A percentile compares a stretch with the other conserved stretches of the same genome.
Evolutionary conservation across 2,113 vertebrate species (phyloP).

Genomic region (Petrocephalus microphthalmus): DNA sequence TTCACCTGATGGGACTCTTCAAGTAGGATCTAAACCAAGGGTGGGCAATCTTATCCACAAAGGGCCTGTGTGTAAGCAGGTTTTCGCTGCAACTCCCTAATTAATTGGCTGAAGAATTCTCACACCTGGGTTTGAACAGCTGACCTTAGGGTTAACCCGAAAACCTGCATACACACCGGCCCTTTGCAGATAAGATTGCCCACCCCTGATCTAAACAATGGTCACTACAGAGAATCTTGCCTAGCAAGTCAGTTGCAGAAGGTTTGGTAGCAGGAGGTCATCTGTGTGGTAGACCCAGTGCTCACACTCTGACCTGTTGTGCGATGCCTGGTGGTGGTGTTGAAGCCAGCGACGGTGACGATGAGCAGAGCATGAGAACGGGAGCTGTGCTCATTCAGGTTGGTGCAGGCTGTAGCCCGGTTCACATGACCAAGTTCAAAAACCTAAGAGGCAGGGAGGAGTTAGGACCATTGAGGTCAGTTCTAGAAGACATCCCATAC

Average conservation of each 20-base stretch:
- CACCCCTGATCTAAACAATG: not conserved
- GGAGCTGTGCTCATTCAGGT: conserved; percentile 90
- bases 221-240: not conserved
- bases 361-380: conserved; percentile 91
- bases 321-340: conserved; percentile 74
- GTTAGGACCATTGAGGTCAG: not conserved
- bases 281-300: not conserved
- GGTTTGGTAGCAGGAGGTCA: not conserved
- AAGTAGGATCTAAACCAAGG: not conserved
- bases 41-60: too few relatives aligned
- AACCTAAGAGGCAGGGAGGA: conserved; percentile 59
- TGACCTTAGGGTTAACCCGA: too few relatives aligned
- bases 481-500: not conserved
- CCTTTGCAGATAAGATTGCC: too few relatives aligned
- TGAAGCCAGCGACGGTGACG: conserved; percentile 71
- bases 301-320: conserved; percentile 66
- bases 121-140: too few relatives aligned
- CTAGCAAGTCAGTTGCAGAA: not conserved
- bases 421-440: conserved; percentile 82
- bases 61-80: too few relatives aligned
- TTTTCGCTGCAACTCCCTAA: too few relatives aligned
- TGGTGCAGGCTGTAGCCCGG: conserved; percentile 82
- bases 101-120: too few relatives aligned
- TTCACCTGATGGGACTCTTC: not conserved
- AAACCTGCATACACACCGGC: too few relatives aligned